Percentiles rank a stretch among this genome's conserved stretches.
Conservation (phyloP, 2,797 vertebrate genomes). For the Rallus crepitans region DNA sequence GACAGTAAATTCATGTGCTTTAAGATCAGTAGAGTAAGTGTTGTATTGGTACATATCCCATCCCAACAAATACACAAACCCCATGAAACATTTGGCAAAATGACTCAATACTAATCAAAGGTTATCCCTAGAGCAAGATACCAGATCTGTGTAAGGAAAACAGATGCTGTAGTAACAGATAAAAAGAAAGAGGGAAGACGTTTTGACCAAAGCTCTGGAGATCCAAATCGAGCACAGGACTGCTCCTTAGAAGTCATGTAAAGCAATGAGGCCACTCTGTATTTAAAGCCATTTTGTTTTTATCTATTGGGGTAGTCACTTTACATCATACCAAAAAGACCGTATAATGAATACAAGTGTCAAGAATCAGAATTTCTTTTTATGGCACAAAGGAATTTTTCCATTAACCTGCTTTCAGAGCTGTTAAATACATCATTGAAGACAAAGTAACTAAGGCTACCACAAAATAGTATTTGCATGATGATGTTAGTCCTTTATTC, state of each 20-base stretch:
- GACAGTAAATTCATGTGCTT: not conserved
- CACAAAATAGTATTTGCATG: slow-evolving; percentile 59
- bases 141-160: not conserved
- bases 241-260: not conserved
- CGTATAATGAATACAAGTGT: slow-evolving; percentile 51
- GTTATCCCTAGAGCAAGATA: not conserved
- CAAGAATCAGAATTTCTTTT: slow-evolving; percentile 43
- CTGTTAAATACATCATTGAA: slow-evolving; percentile 49
- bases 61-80: not conserved
- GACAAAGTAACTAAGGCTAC: slow-evolving; percentile 71
- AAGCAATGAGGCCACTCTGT: slow-evolving; percentile 43
- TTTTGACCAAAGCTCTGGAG: not conserved
- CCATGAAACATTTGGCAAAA: not conserved
- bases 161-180: not conserved
- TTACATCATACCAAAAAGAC: slow-evolving; percentile 71
- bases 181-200: not conserved
- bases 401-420: slow-evolving; percentile 57
- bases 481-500: slow-evolving; percentile 71
- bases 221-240: not conserved
- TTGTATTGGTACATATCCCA: not conserved
- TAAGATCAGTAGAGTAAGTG: not conserved
- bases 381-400: slow-evolving; percentile 65
- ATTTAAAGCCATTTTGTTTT: slow-evolving; percentile 68
- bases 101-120: not conserved
- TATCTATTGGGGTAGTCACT: slow-evolving; percentile 68